Evolutionary conservation across 64 coral and sea anemone genomes (phyloP), one percentile per base, ranked within the genome.

Genomic region (Actinia tenebrosa): DNA sequence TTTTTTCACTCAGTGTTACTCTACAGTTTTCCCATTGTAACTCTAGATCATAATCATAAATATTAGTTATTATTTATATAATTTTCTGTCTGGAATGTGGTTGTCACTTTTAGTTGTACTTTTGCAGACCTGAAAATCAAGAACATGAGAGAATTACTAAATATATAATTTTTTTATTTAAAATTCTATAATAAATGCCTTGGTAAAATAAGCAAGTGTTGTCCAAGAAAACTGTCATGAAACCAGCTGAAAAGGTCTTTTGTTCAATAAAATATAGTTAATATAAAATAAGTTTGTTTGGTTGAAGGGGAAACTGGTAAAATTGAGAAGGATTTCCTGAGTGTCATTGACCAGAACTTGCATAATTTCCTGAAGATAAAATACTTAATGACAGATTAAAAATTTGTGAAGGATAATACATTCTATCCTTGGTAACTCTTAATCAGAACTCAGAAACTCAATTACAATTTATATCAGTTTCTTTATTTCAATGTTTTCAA

Each of bases 181-280:
- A 23, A 23, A 9, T 20, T 22, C 63, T n/a, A 66, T 7, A n/a
- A 1, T 66, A 23, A 66, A 66, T 66, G n/a, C 63, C 63, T 66
- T 66, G n/a, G 19, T 22, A 23, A 66, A 66, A 66, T 23, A n/a
- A 66, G 20, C 5, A 23, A 66, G 22, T 5, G 4, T 66, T 66
- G 63, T 66, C 22, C 63, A 20, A n/a, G 63, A 66, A 66, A 66
- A 58, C 56, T 58, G 56, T 23, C 19, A 66, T 66, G 63, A 23
- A n/a, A 14, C 63, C 19, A 66, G 63, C 63, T 66, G 63, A 66
- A 58, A 58, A 66, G 63, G 63, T 66, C 63, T 66, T 66, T 66
- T 66, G 63, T 66, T 66, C 20, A 66, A 66, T 66, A 66, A 66
- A 23, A 66, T 66, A 66, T 66, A 58, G 63, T 66, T 66, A 66